These are phyloP conservation scores for Drosophila diplacantha DNA, from an alignment of 2,888 invertebrate species.

Conservation along the genomic window DNA sequence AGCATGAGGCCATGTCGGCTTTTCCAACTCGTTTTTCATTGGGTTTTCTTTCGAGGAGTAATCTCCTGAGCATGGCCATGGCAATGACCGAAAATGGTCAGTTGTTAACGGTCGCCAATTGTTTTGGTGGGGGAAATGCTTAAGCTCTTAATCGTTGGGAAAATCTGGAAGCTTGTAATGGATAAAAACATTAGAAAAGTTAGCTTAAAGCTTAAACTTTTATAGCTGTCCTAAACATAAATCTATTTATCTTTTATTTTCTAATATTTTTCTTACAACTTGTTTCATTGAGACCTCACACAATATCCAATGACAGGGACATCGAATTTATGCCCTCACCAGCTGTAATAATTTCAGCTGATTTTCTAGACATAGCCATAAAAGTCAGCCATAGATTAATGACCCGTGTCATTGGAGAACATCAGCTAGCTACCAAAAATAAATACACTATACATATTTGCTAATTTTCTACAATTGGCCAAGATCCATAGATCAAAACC, in stretches of 20 bases:
- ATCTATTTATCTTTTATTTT: not conserved
- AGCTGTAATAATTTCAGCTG: not conserved
- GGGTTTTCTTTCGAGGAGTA: conserved; percentile 18
- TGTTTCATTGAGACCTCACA: not conserved
- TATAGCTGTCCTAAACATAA: not conserved
- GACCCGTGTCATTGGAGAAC: conserved; percentile 13
- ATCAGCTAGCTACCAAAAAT: conserved; percentile 13
- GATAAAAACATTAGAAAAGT: not conserved
- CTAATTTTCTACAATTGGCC: conserved; percentile 29
- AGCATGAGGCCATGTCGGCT: conserved; percentile 58
- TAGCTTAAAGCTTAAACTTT: not conserved
- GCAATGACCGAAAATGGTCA: conserved; percentile 68
- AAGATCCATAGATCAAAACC: conserved; percentile 34
- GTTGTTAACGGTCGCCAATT: conserved; percentile 38
- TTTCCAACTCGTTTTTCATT: conserved; percentile 25
- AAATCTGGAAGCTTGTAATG: conserved; percentile 32
- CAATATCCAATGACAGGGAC: not conserved
- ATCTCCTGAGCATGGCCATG: conserved; percentile 48
- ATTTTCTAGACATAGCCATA: not conserved
- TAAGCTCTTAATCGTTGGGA: conserved; percentile 6
- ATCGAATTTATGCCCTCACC: not conserved
- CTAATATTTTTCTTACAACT: not conserved
- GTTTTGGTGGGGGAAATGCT: conserved; percentile 32
- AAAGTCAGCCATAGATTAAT: conserved; percentile 16
- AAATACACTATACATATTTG: conserved; percentile 12